Evolutionary conservation across 2,113 vertebrate species (phyloP).

Genomic region (Scolopax mira): DNA sequence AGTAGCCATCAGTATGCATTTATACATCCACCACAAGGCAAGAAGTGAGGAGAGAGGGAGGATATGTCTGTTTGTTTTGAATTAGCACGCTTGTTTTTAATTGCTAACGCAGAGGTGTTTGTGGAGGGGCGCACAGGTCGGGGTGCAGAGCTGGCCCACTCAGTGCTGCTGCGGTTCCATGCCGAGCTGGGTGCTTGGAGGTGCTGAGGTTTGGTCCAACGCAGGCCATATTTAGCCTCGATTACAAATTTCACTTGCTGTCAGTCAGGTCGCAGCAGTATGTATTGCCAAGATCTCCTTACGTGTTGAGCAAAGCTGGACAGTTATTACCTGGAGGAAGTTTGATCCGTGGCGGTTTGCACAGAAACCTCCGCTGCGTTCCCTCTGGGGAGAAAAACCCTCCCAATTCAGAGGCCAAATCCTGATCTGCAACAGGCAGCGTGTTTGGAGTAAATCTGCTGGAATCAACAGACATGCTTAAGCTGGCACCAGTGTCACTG

Average conservation of each 20-base stretch:
- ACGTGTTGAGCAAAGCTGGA: neutral
- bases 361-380: neutral
- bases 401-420: neutral
- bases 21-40: conserved; percentile 10
- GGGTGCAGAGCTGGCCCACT: neutral
- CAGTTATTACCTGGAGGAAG: neutral
- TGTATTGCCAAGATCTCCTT: neutral
- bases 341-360: neutral
- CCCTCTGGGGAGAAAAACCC: neutral
- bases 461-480: neutral
- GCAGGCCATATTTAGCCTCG: neutral
- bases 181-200: neutral
- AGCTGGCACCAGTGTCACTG: neutral
- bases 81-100: neutral
- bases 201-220: neutral
- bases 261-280: neutral
- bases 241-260: neutral
- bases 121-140: neutral
- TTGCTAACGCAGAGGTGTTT: neutral
- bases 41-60: neutral
- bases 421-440: neutral
- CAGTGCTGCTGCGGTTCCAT: neutral
- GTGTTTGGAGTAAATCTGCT: neutral
- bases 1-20: conserved; percentile 23
- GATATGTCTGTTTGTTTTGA: neutral